phyloP scores from a whole-genome alignment of 2,888 invertebrate species.

The Platynereis dumerilii region DNA sequence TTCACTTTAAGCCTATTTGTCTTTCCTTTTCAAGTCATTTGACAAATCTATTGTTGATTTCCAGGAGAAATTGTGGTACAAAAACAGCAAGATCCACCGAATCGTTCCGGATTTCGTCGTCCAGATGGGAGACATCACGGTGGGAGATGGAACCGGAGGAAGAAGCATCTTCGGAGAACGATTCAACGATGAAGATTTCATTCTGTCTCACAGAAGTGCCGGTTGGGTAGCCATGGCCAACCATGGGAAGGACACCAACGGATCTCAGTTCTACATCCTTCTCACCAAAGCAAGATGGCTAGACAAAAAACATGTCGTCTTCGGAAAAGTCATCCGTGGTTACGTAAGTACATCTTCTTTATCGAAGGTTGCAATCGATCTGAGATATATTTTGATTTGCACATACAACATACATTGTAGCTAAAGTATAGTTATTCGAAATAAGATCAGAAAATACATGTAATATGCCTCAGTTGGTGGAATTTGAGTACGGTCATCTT shows the following conservation, averaged over 20 bases:
- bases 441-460: too few relatives aligned
- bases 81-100: conserved; percentile 57
- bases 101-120: conserved; percentile 62
- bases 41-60: too few relatives aligned
- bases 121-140: conserved; percentile 63
- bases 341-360: conserved; percentile 42
- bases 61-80: conserved; percentile 41
- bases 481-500: too few relatives aligned
- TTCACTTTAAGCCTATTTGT: too few relatives aligned
- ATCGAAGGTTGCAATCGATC: too few relatives aligned
- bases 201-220: conserved; percentile 55
- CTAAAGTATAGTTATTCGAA: too few relatives aligned
- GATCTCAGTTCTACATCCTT: conserved; percentile 63
- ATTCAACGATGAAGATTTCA: conserved; percentile 62
- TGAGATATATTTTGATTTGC: too few relatives aligned
- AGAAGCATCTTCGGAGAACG: conserved; percentile 59
- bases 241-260: conserved; percentile 62
- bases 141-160: conserved; percentile 62
- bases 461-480: too few relatives aligned
- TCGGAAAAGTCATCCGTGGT: conserved; percentile 62
- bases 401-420: too few relatives aligned
- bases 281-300: conserved; percentile 61
- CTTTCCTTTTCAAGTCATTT: too few relatives aligned
- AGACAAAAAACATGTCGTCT: conserved; percentile 62
- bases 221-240: conserved; percentile 64